Conservation (phyloP, 2,888 invertebrate genomes). For the Noctuana brunneofusca region DNA sequence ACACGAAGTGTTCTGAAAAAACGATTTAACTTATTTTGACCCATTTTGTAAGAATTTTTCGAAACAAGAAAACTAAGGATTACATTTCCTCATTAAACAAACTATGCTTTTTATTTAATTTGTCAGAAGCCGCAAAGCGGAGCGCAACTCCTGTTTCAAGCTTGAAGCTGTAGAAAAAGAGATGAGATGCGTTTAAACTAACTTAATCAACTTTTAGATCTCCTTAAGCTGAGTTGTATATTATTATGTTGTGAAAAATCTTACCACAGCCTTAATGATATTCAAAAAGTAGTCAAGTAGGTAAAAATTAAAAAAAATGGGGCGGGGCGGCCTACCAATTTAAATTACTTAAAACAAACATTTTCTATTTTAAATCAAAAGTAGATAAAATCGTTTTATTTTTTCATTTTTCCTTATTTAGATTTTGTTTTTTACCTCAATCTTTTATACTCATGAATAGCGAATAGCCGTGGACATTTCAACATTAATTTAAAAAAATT, state of each 20-base stretch:
- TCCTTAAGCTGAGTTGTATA: not conserved
- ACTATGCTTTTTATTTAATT: slow-evolving; percentile 22
- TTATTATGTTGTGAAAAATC: not conserved
- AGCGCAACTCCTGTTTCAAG: not conserved
- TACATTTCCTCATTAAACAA: slow-evolving; percentile 15
- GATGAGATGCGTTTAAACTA: slow-evolving; percentile 5
- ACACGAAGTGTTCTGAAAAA: not conserved
- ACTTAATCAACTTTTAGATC: slow-evolving; percentile 10
- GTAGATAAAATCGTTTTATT: too few species aligned
- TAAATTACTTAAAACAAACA: too few species aligned
- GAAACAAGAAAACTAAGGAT: slow-evolving; percentile 14
- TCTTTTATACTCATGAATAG: too few species aligned
- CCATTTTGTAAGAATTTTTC: slow-evolving; percentile 1
- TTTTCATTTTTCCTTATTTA: too few species aligned
- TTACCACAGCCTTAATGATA: too few species aligned
- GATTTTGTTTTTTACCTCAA: too few species aligned
- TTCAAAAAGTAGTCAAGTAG: too few species aligned
- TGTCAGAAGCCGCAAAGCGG: slow-evolving; percentile 14
- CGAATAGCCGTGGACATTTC: too few species aligned
- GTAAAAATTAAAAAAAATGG: too few species aligned
- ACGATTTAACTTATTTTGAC: slow-evolving; percentile 2
- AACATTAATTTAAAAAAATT: too few species aligned
- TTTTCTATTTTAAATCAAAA: too few species aligned
- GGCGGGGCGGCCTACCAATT: too few species aligned
- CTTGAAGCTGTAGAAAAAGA: not conserved